These are phyloP conservation scores for Agrypnus murinus DNA, from an alignment of 2,888 invertebrate genomes.

Conservation along the genomic window DNA sequence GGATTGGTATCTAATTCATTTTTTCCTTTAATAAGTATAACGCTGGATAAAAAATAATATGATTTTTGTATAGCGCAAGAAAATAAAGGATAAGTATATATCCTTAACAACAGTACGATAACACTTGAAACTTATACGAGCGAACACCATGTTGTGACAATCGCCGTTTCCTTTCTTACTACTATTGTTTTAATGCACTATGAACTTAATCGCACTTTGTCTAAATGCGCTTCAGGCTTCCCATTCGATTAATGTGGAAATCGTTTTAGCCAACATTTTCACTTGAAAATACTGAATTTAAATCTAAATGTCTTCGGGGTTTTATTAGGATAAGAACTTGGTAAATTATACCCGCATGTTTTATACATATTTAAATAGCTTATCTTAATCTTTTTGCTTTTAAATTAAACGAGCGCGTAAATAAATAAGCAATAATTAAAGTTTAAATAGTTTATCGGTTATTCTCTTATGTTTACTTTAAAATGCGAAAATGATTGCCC, in stretches of 20 bases:
- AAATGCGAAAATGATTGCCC: not conserved
- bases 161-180: not conserved
- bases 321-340: no score
- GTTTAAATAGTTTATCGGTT: no score
- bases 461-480: not conserved
- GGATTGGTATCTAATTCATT: no score
- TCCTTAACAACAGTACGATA: not conserved
- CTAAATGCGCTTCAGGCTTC: not conserved
- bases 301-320: not conserved
- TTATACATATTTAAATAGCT: no score
- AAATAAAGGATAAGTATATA: no score
- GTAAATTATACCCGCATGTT: no score
- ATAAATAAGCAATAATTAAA: no score
- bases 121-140: slow-evolving; percentile 3
- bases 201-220: not conserved
- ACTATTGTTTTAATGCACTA: not conserved
- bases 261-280: not conserved
- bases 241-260: not conserved
- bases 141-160: slow-evolving; percentile 15
- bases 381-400: no score
- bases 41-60: no score
- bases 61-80: no score
- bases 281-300: not conserved
- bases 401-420: no score
- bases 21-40: no score